Conservation (phyloP, 2,113 vertebrate species). For the Leptodactylus fuscus region DNA sequence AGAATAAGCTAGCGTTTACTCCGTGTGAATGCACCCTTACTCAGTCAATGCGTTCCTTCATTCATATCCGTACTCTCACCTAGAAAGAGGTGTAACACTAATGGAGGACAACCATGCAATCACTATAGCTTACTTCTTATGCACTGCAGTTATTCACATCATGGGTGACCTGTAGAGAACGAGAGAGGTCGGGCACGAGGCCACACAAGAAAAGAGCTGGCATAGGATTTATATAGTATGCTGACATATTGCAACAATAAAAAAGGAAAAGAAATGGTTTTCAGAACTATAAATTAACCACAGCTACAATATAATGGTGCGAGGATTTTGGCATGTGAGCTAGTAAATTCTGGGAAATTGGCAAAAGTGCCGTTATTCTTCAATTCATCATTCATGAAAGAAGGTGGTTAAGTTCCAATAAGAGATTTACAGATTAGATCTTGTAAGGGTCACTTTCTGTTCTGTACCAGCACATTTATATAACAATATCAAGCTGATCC, state of each 20-base stretch:
- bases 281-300: slow-evolving; percentile 37
- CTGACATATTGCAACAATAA: neutral
- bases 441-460: neutral
- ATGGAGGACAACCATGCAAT: no score
- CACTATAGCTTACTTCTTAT: neutral
- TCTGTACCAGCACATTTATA: slow-evolving; percentile 24
- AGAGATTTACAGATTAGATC: slow-evolving; percentile 47
- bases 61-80: no score
- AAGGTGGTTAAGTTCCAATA: slow-evolving; percentile 13
- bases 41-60: no score
- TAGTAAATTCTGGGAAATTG: slow-evolving; percentile 45
- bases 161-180: neutral
- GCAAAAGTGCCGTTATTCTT: neutral
- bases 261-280: no score
- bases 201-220: neutral
- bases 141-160: neutral
- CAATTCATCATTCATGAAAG: slow-evolving; percentile 37
- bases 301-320: slow-evolving; percentile 27
- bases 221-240: neutral
- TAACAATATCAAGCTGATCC: neutral
- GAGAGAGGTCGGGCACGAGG: neutral
- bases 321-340: slow-evolving; percentile 42
- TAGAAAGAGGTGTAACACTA: no score
- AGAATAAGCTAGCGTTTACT: no score
- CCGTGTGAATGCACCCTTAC: no score